Percentiles rank a stretch among this genome's conserved stretches.
phyloP scores from a whole-genome alignment of 2,888 invertebrate species.

The Eupithecia vulgata region DNA sequence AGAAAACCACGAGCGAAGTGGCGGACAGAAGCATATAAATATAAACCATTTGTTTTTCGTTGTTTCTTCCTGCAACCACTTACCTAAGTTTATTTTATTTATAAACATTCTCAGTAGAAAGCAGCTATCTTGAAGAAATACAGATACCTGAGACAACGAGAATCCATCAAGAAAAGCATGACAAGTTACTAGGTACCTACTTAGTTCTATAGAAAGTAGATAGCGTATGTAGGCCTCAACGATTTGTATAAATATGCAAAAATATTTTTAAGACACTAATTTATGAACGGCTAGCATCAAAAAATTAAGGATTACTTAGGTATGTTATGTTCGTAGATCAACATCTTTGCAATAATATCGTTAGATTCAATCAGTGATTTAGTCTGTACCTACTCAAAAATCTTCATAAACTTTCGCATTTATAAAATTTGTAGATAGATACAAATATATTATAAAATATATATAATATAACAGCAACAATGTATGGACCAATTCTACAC shows the following conservation, averaged over 20 bases:
- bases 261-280: not conserved
- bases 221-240: not conserved
- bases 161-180: conserved; percentile 33
- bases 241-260: not conserved
- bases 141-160: conserved; percentile 8
- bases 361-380: not conserved
- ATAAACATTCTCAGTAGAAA: not conserved
- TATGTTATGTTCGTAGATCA: not conserved
- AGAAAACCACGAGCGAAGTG: not conserved
- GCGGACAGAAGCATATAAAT: not conserved
- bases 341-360: not conserved
- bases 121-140: not conserved
- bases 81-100: not conserved
- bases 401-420: not conserved
- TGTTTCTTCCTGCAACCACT: not conserved
- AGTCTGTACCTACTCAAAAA: not conserved
- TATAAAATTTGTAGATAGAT: not conserved
- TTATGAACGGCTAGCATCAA: not conserved
- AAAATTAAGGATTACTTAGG: not conserved
- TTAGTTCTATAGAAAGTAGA: conserved; percentile 3
- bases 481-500: conserved; percentile 12
- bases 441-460: too few relatives aligned
- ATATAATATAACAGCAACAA: not conserved
- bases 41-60: not conserved
- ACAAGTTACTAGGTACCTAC: conserved; percentile 20